A percentile compares a stretch with the other conserved stretches of the same genome.
Conservation (phyloP, 2,797 vertebrate species). For the Eidolon dupreanum region DNA sequence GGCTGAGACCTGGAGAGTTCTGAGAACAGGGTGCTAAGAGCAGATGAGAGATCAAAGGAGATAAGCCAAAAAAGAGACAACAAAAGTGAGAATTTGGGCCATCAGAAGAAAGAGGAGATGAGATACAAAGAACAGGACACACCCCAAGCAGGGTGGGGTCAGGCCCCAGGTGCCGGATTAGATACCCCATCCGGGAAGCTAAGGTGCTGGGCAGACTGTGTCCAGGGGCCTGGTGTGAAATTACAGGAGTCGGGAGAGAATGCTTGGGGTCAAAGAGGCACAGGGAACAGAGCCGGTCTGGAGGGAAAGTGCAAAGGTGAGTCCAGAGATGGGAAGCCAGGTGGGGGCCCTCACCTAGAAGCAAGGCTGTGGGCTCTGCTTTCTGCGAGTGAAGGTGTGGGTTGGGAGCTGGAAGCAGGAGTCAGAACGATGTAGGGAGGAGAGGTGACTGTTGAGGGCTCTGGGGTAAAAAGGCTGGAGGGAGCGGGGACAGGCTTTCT, state of each 20-base stretch:
- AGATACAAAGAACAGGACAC: neutral
- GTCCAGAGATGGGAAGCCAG: neutral
- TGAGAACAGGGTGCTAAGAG: neutral
- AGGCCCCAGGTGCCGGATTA: neutral
- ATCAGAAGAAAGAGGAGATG: neutral
- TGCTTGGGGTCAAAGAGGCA: neutral
- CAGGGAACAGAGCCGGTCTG: neutral
- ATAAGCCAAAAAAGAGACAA: neutral
- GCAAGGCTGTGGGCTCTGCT: neutral
- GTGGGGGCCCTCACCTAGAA: neutral
- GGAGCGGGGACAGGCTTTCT: neutral
- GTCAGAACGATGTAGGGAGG: neutral
- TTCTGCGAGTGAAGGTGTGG: neutral
- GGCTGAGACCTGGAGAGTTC: neutral
- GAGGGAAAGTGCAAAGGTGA: no score
- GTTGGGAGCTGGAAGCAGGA: neutral
- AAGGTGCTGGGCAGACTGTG: neutral
- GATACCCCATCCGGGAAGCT: neutral
- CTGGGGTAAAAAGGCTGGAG: neutral
- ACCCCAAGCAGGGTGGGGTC: neutral
- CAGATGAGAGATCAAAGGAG: neutral
- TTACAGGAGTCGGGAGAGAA: neutral
- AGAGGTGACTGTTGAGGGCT: neutral
- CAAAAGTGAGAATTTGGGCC: conserved; percentile 33
- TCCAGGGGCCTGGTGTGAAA: conserved; percentile 31